Evolutionary conservation across 2,113 vertebrate genomes (phyloP), one percentile per base, ranked within the genome.

Genomic region (Galemys pyrenaicus): DNA sequence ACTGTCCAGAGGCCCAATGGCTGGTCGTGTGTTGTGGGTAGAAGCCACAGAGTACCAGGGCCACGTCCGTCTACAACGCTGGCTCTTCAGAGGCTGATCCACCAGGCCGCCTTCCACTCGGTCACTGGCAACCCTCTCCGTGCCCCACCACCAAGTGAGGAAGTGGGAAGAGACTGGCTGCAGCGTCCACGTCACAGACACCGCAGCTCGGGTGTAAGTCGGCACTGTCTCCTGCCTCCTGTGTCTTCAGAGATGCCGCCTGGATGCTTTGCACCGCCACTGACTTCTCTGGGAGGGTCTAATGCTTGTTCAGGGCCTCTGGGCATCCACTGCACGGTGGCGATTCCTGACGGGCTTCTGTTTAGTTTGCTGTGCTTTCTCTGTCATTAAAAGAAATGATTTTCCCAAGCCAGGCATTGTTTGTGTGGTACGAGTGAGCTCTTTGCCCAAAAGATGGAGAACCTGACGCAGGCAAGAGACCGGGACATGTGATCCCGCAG

Each of bases 341-440:
- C 77, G 79, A 46, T 68, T 65, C 20, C 19, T 16, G 1, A 9
- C 15, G 24, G 94, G 91, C 86, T 95, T 95, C 91, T 96, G 81
- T 97, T 94, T 67, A 17, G 0, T 95, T 97, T 94, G 94, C 49
- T 97, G 93, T 98, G 95, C 93, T 95, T 97, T 94, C 94, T 97
- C 87, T 82, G 94, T 94, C 89, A 37, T 95, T 96, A 96, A 97
- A 97, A 94, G 44, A 89, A 95, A 87, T 67, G 88, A 94, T 95
- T 96, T 80, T 97, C 97, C 97, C 93, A 56, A 71, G 68, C 44
- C 2, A 51, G 24, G 56, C 56, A 26, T 24, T 24, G 9, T 60
- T 9, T 60, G 85, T 70, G 93, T 85, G 60, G 32, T 82, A 83
- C 0, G 10, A 67, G 54, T 49, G 49, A 35, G 67, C 20, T 28